A percentile compares a stretch with the other conserved stretches of the same genome.
Evolutionary conservation across 1,140 invertebrate genomes (phyloP).

Genomic region (Caenorhabditis brenneri): DNA sequence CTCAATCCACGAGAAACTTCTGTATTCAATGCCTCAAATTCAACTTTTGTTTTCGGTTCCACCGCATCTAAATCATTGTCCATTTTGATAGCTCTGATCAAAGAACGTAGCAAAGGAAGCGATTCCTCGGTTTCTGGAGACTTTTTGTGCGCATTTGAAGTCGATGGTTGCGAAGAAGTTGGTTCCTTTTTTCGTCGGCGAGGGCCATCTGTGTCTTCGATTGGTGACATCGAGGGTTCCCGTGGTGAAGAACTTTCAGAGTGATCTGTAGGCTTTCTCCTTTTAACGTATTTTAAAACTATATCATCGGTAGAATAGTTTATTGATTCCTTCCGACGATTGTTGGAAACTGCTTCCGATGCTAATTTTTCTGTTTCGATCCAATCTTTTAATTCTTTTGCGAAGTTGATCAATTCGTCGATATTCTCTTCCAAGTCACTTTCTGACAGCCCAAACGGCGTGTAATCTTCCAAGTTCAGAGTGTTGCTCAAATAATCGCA

Average conservation of each 20-base stretch:
- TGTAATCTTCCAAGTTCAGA: neutral
- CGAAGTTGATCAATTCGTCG: neutral
- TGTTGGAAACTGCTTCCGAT: neutral
- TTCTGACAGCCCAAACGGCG: neutral
- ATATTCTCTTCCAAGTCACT: conserved; percentile 5
- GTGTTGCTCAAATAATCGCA: conserved; percentile 4
- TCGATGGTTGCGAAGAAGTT: neutral
- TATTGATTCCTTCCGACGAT: conserved; percentile 1
- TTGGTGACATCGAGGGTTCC: neutral
- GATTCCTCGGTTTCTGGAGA: conserved; percentile 8
- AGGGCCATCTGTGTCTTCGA: neutral
- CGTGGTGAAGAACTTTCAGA: conserved; percentile 3
- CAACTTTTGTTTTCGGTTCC: conserved; percentile 16
- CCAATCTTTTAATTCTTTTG: neutral
- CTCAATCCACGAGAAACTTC: conserved; percentile 4
- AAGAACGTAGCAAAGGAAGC: neutral
- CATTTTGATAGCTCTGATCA: neutral
- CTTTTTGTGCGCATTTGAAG: neutral
- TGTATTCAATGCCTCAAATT: conserved; percentile 11
- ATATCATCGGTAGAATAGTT: neutral
- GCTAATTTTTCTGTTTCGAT: neutral
- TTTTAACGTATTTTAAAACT: neutral
- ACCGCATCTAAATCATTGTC: neutral
- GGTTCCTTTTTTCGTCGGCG: neutral
- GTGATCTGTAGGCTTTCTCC: conserved; percentile 1